A percentile compares a stretch with the other conserved stretches of the same genome.
phyloP scores from a whole-genome alignment of 2,888 invertebrate species.

The Agriopis leucophaearia region DNA sequence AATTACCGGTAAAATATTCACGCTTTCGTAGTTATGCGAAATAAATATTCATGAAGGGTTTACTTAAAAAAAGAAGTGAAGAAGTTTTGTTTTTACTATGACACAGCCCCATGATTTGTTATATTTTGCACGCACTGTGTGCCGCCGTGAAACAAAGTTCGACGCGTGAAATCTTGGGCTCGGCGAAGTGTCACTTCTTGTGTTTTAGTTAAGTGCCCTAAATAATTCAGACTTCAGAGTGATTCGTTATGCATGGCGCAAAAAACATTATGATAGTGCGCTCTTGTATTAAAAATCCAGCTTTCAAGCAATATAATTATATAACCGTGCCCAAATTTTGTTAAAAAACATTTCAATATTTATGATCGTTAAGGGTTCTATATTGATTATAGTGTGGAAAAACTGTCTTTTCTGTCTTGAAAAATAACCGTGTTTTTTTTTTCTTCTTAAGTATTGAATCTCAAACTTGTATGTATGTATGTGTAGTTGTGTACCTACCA shows the following conservation, averaged over 20 bases:
- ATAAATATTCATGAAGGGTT: conserved; percentile 17
- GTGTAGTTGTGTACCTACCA: too few relatives aligned
- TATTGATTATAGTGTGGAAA: too few relatives aligned
- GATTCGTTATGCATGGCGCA: conserved; percentile 1
- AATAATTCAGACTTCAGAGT: not conserved
- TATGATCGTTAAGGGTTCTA: too few relatives aligned
- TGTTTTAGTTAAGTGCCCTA: conserved; percentile 22
- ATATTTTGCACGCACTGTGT: not conserved
- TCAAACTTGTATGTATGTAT: too few relatives aligned
- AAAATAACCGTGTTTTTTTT: too few relatives aligned
- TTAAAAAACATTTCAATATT: too few relatives aligned
- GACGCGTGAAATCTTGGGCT: conserved; percentile 16
- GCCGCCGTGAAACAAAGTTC: conserved; percentile 10
- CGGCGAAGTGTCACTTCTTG: conserved; percentile 18
- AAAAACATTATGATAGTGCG: too few relatives aligned
- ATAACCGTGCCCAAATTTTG: too few relatives aligned
- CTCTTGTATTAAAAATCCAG: not conserved
- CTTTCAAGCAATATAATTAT: not conserved
- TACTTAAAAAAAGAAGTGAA: conserved; percentile 1
- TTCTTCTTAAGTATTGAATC: too few relatives aligned
- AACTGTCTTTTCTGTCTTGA: too few relatives aligned
- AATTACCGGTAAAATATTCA: conserved; percentile 12
- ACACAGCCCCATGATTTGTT: not conserved
- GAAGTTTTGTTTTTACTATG: not conserved
- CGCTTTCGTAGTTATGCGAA: conserved; percentile 5